A percentile compares a stretch with the other conserved stretches of the same genome.
phyloP scores from a whole-genome alignment of 1,140 invertebrate genomes.

The Dolichoris vasculosae region DNA sequence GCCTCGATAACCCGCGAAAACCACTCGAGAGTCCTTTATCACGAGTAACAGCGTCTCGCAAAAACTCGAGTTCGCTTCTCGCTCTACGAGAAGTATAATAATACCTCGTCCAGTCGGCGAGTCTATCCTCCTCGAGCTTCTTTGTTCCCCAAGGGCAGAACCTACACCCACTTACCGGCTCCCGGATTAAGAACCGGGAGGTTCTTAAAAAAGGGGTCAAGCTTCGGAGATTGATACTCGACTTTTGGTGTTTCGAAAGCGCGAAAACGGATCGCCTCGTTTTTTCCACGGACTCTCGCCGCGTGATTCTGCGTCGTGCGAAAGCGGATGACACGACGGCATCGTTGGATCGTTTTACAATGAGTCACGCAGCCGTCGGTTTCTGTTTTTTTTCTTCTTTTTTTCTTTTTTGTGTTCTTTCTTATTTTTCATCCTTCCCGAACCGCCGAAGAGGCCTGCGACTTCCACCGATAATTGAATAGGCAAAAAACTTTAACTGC shows the following conservation, averaged over 20 bases:
- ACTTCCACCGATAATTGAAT: slow-evolving; percentile 9
- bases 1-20: neutral
- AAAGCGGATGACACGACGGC: neutral
- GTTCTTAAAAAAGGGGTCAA: slow-evolving; percentile 61
- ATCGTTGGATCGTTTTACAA: neutral
- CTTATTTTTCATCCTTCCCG: no score
- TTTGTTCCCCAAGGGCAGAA: slow-evolving; percentile 8
- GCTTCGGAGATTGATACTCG: slow-evolving; percentile 68
- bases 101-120: neutral
- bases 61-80: neutral
- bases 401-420: no score
- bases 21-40: neutral
- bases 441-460: neutral
- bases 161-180: neutral
- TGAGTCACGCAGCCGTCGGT: neutral
- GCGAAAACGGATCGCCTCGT: neutral
- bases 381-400: neutral
- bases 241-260: slow-evolving; percentile 45
- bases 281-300: no score
- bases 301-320: neutral
- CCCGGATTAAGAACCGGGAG: slow-evolving; percentile 59
- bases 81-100: no score
- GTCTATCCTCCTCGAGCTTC: neutral
- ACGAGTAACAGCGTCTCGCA: neutral
- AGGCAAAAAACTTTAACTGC: neutral